Percentiles rank a stretch among this genome's conserved stretches.
Evolutionary conservation across 1,140 invertebrate species (phyloP).

Genomic region (Mactra quadrangularis): DNA sequence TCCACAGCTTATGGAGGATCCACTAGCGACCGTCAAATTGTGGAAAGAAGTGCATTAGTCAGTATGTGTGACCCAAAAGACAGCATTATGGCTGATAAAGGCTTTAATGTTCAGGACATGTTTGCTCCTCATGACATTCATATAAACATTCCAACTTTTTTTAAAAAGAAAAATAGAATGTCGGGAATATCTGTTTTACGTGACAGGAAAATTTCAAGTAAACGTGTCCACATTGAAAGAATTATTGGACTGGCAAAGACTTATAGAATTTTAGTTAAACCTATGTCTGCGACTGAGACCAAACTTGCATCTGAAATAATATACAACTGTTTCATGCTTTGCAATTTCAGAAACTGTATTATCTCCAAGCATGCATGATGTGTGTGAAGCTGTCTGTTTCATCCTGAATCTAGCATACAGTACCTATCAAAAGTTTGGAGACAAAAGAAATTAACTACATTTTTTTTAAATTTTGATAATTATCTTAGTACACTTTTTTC

Average conservation of each 20-base stretch:
- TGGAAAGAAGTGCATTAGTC: conserved; percentile 33
- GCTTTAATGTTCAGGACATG: conserved; percentile 64
- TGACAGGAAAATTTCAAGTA: conserved; percentile 62
- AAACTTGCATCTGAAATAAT: conserved; percentile 45
- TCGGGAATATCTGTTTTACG: neutral
- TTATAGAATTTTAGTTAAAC: conserved; percentile 55
- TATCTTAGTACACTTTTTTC: no score
- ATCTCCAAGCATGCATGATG: neutral
- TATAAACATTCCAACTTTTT: conserved; percentile 64
- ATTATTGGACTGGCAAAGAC: conserved; percentile 65
- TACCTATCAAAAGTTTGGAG: neutral
- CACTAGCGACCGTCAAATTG: conserved; percentile 62
- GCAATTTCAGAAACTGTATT: conserved; percentile 54
- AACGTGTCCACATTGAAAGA: conserved; percentile 61
- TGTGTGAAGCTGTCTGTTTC: neutral
- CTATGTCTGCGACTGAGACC: conserved; percentile 48
- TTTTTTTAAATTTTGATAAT: neutral
- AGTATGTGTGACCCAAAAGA: conserved; percentile 33
- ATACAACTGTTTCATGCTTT: conserved; percentile 58
- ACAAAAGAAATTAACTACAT: neutral
- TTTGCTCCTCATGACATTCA: conserved; percentile 58
- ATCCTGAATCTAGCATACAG: neutral
- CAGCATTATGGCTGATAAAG: conserved; percentile 66
- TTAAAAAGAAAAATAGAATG: conserved; percentile 52
- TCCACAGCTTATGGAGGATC: conserved; percentile 60